Base-by-base conservation (phyloP, 2,797 vertebrate genomes). In the Sebastes nivosus region DNA sequence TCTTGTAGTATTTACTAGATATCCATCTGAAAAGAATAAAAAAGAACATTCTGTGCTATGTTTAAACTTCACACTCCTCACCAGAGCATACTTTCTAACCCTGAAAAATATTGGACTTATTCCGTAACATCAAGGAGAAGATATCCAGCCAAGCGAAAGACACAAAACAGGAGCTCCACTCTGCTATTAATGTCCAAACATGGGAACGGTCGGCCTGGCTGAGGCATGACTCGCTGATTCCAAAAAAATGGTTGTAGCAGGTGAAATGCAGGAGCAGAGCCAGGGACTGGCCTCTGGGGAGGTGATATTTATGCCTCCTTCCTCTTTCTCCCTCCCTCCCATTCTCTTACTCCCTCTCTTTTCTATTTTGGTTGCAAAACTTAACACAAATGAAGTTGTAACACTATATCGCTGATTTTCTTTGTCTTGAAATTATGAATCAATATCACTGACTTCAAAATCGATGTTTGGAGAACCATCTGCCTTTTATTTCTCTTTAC, bases 121-220 rank as follows among this genome's bases (percentile, higher is more conserved):
- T 72, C 63, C 42, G 63, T 22, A 30, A 60, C 32, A 88, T 80
- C 64, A 67, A 77, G 72, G 80, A 79, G 67, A 81, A 89, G 80
- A 91, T 72, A 87, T 80, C 72, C 83, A 92, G 84, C 78, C 81
- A 78, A 85, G 86, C 63, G 52, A 69, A 81, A 83, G 74, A 87
- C 60, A 71, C 73, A 89, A 89, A 88, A 85, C 70, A 83, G 65
- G 69, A 79, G 72, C 68, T 80, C 27, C 11, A 78, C 74, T 72
- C 77, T 12, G 74, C 67, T 74, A 73, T 92, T 82, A 83, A 52
- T 81, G 89, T 92, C 80, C 72, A 91, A 92, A 91, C 80, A 91
- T 81, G 72, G 60, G 59, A 85, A 77, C 36, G 67, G 36, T 63
- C 77, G 80, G 72, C 75, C 64, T 59, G 67, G 85, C 73, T 76